phyloP scores from a whole-genome alignment of 2,113 vertebrate genomes.

The Nycticebus coucang region DNA sequence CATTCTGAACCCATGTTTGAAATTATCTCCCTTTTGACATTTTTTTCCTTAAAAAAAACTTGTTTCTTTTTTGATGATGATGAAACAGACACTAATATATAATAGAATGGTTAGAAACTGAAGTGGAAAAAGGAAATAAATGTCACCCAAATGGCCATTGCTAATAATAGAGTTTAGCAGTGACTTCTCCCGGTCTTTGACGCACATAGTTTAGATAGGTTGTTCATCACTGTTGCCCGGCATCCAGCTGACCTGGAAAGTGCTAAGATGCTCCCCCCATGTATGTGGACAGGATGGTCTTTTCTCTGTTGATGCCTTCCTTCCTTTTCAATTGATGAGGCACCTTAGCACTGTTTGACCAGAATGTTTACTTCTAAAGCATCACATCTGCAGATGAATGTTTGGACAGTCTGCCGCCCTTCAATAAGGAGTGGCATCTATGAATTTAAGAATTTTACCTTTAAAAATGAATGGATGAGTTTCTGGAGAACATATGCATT shows the following conservation, averaged over 20 bases:
- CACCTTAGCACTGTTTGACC: background rate
- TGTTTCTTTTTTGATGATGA: background rate
- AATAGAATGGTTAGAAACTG: background rate
- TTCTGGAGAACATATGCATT: background rate
- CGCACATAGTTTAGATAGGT: background rate
- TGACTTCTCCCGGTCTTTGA: background rate
- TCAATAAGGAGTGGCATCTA: background rate
- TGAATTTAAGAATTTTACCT: background rate
- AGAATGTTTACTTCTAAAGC: background rate
- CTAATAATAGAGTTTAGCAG: background rate
- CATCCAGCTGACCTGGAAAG: background rate
- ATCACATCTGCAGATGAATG: background rate
- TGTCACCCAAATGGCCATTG: background rate
- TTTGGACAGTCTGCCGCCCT: background rate
- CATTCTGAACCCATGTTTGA: constrained; percentile 10
- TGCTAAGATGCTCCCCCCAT: background rate
- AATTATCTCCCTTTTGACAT: background rate
- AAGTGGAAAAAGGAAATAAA: background rate
- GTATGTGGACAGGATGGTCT: background rate
- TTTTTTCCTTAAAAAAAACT: background rate
- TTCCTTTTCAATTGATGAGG: background rate
- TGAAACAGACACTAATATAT: background rate
- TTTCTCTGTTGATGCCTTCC: background rate
- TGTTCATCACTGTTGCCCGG: background rate
- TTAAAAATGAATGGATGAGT: background rate